Percentiles rank a stretch among this genome's conserved stretches.
Evolutionary conservation across 2,888 invertebrate species (phyloP).

Genomic region (Frankliniella fusca): DNA sequence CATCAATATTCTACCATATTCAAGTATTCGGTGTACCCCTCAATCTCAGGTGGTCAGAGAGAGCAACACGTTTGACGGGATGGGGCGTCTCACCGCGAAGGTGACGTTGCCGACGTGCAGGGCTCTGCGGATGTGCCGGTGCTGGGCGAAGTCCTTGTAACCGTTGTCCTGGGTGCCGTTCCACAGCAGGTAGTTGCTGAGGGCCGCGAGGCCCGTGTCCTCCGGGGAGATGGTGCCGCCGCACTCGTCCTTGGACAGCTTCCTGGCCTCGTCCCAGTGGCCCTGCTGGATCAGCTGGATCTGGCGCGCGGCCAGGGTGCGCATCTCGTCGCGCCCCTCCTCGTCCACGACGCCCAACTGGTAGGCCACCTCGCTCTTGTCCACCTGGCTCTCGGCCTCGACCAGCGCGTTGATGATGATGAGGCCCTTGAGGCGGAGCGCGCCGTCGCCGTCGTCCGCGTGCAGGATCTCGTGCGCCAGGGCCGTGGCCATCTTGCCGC

Average conservation of each 20-base stretch:
- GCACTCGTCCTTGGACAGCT: slow-evolving; percentile 2
- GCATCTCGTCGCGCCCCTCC: not conserved
- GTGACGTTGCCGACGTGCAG: slow-evolving; percentile 15
- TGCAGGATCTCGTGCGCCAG: not conserved
- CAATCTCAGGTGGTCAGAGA: no score
- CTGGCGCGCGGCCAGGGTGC: not conserved
- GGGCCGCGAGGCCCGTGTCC: not conserved
- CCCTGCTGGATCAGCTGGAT: not conserved
- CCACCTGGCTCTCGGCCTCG: not conserved
- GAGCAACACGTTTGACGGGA: no score
- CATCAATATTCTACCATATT: no score
- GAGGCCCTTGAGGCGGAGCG: not conserved
- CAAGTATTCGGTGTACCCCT: no score
- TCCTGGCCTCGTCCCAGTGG: not conserved
- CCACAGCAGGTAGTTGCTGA: slow-evolving; percentile 21
- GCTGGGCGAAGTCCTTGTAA: not conserved
- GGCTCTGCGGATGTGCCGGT: not conserved
- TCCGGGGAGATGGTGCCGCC: not conserved
- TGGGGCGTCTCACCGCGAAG: not conserved
- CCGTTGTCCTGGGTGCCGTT: slow-evolving; percentile 12
- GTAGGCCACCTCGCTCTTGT: slow-evolving; percentile 6
- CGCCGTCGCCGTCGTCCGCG: not conserved
- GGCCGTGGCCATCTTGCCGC: slow-evolving; percentile 14
- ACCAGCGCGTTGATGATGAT: slow-evolving; percentile 4
- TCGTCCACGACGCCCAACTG: not conserved